Base-by-base conservation (phyloP, 2,797 vertebrate genomes). In the Centropyge bicolor region DNA sequence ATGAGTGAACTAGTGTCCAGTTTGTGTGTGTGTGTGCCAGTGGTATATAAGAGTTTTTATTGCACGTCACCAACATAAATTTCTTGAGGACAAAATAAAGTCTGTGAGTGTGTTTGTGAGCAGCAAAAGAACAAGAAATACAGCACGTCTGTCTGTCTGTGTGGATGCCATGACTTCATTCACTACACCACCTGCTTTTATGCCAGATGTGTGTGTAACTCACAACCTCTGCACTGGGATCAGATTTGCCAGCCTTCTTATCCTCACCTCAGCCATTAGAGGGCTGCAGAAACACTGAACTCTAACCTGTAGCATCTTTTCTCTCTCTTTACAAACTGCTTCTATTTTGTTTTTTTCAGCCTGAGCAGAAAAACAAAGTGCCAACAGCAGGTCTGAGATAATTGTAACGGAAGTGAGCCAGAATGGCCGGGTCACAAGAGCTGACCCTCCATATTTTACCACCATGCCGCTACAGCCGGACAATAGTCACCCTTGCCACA, bases 401-500 rank as follows among this genome's bases (percentile, higher is more conserved):
- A 66, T 19, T 57, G 65, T 49, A 41, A 81, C 72, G 63, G 51
- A 79, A 65, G 60, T 3, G 20, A 70, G 41, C 52, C 72, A 68
- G 51, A 76, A 74, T 1, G 35, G 14, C 16, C 52, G 70, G 59
- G 76, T 76, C 38, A 22, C 62, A 1, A 55, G 69, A 74, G 78
- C 62, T 81, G 41, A 22, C 38, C 63, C 52, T 81, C 71, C 72
- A 76, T 83, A 76, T 88, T 84, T 71, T 40, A 70, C 65, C 72
- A 22, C 38, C 19, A 62, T 48, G 80, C 46, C 46, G 31, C 62
- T 16, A 49, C 68, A 45, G 71, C 68, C 64, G 66, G 66, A 80
- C 85, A 73, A 70, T 69, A 48, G 59, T 61, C 51, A 41, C 41
- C 36, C 45, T 51, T 8, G 45, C 60, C 72, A 54, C 67, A 54